A percentile compares a stretch with the other conserved stretches of the same genome.
phyloP scores from a whole-genome alignment of 1,140 invertebrate species.

The Plectus sambesii region DNA sequence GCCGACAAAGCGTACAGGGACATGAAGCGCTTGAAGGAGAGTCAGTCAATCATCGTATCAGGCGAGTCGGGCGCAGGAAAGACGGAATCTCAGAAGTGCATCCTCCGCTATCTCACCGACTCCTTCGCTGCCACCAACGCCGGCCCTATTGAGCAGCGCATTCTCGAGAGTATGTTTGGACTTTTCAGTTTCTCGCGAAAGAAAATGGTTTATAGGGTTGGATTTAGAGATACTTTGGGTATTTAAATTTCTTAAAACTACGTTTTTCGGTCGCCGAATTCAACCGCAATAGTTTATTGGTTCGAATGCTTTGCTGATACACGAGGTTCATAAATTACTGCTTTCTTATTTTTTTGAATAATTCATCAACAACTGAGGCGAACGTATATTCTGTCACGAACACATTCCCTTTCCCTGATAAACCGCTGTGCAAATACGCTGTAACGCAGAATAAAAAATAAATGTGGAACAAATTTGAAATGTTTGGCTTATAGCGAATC shows the following conservation, averaged over 20 bases:
- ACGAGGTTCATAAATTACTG: too few species aligned
- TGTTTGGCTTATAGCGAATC: conserved; percentile 57
- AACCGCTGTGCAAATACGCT: not conserved
- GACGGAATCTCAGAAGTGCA: conserved; percentile 93
- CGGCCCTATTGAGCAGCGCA: conserved; percentile 83
- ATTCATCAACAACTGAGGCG: too few species aligned
- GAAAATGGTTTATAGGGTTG: not conserved
- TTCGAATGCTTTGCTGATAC: too few species aligned
- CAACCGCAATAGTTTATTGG: too few species aligned
- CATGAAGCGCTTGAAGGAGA: conserved; percentile 79
- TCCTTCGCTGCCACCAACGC: conserved; percentile 60
- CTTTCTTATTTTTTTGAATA: too few species aligned
- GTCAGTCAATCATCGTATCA: conserved; percentile 88
- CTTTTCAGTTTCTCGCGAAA: not conserved
- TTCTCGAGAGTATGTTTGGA: conserved; percentile 62
- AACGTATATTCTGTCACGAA: too few species aligned
- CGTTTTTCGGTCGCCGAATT: too few species aligned
- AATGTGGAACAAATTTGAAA: conserved; percentile 10
- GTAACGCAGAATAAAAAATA: not conserved
- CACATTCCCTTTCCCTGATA: not conserved
- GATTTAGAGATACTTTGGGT: too few species aligned
- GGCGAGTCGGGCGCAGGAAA: conserved; percentile 86
- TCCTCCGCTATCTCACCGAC: conserved; percentile 81
- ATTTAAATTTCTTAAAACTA: too few species aligned
- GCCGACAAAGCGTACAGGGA: conserved; percentile 82